Base-by-base conservation (phyloP, 2,888 invertebrate genomes). In the Philopedon plagiatum region DNA sequence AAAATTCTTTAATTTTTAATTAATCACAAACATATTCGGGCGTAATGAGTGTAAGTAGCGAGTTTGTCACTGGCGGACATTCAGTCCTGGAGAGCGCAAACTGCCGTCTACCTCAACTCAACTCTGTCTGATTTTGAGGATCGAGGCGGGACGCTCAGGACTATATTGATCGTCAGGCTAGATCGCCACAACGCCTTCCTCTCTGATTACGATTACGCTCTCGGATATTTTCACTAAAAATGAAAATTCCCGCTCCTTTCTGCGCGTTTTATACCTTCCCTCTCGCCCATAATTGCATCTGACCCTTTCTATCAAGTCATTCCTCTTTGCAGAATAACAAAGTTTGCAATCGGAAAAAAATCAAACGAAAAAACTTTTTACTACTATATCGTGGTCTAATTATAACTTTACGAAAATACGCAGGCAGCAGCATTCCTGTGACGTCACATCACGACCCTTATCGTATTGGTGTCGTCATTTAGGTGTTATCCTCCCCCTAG, bases 91-190 rank as follows among this genome's bases (percentile, higher is more conserved):
- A 63, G 19, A 62, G 41, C 51, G 29, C 58, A 26, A 60, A 64
- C 60, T 68, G 68, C 21, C 60, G 49, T 73, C 64, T 69, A 66
- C 68, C 68, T 68, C 60, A 64, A 73, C 68, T 69, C 51, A 68
- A 69, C 44, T 41, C 39, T 39, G 64, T 69, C 68, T 69, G 69
- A 64, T 64, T 64, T 68, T 29, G 58, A 44, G 60, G 67, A 65
- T 58, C 51, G 71, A 73, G 73, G 73, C 32, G 73, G 73, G 73
- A 58, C 73, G 58, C 26, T 58, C 68, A 23, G 56, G 56, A 54
- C 56, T 41, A 73, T 73, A 73, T 73, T 73, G 73, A 73, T 73
- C 73, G 54, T 18, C 19, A 32, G 46, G 46, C 61, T 34, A 46
- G 51, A 63, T 57, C 73, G 69, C 54, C 73, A 51, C 60, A 60